phyloP scores from a whole-genome alignment of 2,888 invertebrate genomes.

The Drosophila borealis region DNA sequence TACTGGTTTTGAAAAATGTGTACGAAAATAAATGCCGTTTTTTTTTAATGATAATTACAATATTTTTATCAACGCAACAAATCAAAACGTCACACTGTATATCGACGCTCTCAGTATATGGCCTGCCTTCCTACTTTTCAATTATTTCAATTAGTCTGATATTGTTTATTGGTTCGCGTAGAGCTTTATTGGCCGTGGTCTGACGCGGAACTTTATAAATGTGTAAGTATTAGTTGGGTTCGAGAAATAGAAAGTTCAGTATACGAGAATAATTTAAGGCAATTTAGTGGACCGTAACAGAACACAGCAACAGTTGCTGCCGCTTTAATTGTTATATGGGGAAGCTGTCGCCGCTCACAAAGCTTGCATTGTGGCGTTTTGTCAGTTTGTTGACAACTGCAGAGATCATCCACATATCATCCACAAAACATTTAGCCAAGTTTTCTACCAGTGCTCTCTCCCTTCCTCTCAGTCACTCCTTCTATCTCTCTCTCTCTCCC shows the following conservation, averaged over 20 bases:
- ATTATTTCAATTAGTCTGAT: slow-evolving; percentile 41
- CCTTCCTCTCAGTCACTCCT: background rate
- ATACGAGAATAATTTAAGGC: no score
- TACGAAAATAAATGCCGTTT: background rate
- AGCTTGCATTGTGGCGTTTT: background rate
- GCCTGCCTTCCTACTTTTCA: slow-evolving; percentile 12
- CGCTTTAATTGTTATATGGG: no score
- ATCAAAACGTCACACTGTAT: slow-evolving; percentile 1
- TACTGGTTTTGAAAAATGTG: background rate
- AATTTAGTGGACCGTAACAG: no score
- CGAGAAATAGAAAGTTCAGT: background rate
- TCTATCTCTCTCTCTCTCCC: slow-evolving; percentile 3
- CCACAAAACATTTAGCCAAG: no score
- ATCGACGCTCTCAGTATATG: slow-evolving; percentile 20
- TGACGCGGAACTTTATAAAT: slow-evolving; percentile 1
- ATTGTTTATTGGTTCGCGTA: slow-evolving; percentile 34
- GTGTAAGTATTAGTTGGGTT: slow-evolving; percentile 13
- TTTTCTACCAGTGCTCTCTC: background rate
- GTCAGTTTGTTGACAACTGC: background rate
- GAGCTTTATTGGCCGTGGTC: slow-evolving; percentile 5
- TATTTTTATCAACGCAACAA: background rate
- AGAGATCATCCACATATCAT: no score
- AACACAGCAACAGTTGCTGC: no score
- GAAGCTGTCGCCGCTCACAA: background rate
- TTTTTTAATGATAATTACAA: background rate